These are phyloP conservation scores for Rhopilema esculentum DNA, from an alignment of 30 jellyfish, hydroid and myxozoan genomes.

Conservation along the genomic window DNA sequence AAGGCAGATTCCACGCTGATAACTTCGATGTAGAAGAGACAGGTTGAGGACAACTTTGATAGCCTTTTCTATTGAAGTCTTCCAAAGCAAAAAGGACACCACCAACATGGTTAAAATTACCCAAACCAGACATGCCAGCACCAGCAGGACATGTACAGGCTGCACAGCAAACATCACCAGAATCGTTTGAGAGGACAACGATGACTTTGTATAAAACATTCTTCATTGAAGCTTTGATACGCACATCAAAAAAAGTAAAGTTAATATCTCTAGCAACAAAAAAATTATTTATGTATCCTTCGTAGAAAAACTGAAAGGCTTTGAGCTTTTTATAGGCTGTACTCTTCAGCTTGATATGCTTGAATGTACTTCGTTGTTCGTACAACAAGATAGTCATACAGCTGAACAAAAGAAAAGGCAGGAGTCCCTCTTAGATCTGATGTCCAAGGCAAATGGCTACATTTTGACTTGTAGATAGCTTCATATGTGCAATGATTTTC, in stretches of 20 bases:
- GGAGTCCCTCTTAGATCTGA: slow-evolving; percentile 59
- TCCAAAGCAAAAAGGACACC: slow-evolving; percentile 64
- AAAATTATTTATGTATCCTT: slow-evolving; percentile 42
- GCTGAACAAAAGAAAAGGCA: slow-evolving; percentile 32
- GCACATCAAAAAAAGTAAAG: slow-evolving; percentile 33
- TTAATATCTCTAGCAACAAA: slow-evolving; percentile 21
- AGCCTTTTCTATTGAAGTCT: slow-evolving; percentile 53
- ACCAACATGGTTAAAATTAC: slow-evolving; percentile 44
- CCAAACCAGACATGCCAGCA: slow-evolving; percentile 21
- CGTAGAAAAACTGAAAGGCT: slow-evolving; percentile 60
- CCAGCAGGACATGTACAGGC: slow-evolving; percentile 69
- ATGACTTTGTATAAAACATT: slow-evolving; percentile 10
- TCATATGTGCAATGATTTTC: slow-evolving; percentile 44
- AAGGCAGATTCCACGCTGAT: slow-evolving; percentile 59
- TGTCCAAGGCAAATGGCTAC: slow-evolving; percentile 61
- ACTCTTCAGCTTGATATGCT: slow-evolving; percentile 55
- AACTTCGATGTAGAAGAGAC: slow-evolving; percentile 42
- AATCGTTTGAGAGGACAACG: slow-evolving; percentile 6
- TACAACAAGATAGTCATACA: slow-evolving; percentile 56
- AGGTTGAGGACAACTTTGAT: slow-evolving; percentile 19
- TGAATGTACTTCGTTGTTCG: slow-evolving; percentile 57
- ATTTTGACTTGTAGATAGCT: slow-evolving; percentile 6
- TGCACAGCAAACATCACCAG: slow-evolving; percentile 61
- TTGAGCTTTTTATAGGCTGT: slow-evolving; percentile 64
- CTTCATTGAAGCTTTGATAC: slow-evolving; percentile 44